Conservation (phyloP, 2,113 vertebrate genomes). For the Spermophilus dauricus region DNA sequence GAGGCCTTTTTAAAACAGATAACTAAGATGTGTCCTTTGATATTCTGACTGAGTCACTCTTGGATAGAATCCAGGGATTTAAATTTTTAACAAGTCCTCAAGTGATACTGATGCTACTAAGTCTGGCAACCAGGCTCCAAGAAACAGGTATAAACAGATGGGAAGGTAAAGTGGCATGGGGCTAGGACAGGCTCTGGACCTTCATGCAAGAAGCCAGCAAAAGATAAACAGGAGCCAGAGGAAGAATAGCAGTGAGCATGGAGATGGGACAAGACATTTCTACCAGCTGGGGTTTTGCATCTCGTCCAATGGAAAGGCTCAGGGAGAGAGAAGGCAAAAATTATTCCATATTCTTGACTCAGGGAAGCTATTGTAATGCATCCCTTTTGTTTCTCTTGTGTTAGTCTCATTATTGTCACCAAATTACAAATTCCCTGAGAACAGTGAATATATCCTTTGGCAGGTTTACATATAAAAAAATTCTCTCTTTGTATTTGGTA, state of each 20-base stretch:
- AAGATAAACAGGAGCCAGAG: background rate
- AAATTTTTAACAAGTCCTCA: background rate
- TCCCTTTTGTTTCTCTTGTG: background rate
- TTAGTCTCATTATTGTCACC: conserved; percentile 27
- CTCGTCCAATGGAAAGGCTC: background rate
- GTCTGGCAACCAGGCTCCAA: background rate
- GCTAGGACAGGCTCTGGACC: background rate
- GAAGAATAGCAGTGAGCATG: background rate
- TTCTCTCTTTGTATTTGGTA: background rate
- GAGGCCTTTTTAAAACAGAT: background rate
- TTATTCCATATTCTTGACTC: background rate
- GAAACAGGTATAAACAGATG: background rate
- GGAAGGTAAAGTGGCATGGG: background rate
- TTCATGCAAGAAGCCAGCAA: background rate
- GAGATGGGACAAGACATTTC: background rate
- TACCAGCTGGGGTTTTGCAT: background rate
- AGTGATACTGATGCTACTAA: background rate
- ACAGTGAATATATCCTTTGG: background rate
- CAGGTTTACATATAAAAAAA: background rate
- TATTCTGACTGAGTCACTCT: background rate
- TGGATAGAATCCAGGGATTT: background rate
- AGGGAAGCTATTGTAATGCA: background rate
- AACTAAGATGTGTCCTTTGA: background rate
- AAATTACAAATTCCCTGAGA: conserved; percentile 11
- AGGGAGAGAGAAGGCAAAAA: background rate